These are phyloP conservation scores for Agrochola lota DNA, from an alignment of 2,888 invertebrate species.

Conservation along the genomic window DNA sequence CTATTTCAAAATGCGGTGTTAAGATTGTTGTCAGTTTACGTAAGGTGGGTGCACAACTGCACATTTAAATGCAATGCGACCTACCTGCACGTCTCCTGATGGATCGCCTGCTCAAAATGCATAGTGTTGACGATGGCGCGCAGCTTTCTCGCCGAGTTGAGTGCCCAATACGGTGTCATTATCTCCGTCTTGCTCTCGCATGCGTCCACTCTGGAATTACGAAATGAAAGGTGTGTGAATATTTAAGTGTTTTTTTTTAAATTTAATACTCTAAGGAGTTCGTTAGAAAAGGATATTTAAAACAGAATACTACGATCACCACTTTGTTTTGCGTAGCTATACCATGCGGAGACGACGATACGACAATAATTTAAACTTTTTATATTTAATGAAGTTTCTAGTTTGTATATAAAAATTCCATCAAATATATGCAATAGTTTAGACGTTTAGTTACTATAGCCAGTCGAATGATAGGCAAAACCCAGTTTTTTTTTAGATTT, in stretches of 20 bases:
- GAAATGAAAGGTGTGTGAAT: neutral
- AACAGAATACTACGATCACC: neutral
- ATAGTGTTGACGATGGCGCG: constrained; percentile 98
- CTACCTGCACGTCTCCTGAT: constrained; percentile 98
- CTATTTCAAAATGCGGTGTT: constrained; percentile 29
- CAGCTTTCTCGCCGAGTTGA: constrained; percentile 97
- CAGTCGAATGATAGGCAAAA: too few species aligned
- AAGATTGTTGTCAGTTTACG: constrained; percentile 32
- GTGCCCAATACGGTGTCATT: constrained; percentile 98
- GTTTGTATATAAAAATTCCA: too few species aligned
- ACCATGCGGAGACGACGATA: too few species aligned
- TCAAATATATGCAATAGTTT: too few species aligned
- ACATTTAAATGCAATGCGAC: constrained; percentile 53
- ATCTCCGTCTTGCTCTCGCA: constrained; percentile 98
- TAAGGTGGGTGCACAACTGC: constrained; percentile 23
- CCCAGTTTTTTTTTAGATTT: too few species aligned
- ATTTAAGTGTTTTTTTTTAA: too few species aligned
- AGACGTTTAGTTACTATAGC: too few species aligned
- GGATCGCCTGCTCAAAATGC: constrained; percentile 98
- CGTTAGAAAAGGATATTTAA: too few species aligned
- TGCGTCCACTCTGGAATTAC: constrained; percentile 91
- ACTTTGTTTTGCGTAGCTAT: too few species aligned
- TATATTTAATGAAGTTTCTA: too few species aligned
- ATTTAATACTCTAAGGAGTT: neutral
- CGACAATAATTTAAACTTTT: too few species aligned